phyloP scores from a whole-genome alignment of 2,797 vertebrate genomes.

The Crenuchus spilurus region DNA sequence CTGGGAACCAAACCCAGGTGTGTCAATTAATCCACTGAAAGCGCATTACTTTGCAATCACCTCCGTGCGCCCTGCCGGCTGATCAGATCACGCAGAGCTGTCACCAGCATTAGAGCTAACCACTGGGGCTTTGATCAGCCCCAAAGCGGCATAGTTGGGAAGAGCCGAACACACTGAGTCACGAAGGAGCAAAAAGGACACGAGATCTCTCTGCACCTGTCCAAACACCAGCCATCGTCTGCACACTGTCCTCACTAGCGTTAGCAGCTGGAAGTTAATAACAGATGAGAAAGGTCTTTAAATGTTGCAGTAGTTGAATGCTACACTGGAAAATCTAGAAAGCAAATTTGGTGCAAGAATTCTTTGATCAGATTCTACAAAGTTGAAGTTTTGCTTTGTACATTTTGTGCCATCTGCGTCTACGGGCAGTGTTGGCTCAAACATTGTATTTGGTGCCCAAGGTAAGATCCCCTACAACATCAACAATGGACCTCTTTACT shows the following conservation, averaged over 20 bases:
- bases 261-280: conserved; percentile 15
- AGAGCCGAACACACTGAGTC: conserved; percentile 65
- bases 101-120: conserved; percentile 64
- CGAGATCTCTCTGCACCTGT: conserved; percentile 72
- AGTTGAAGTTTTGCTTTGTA: too few relatives aligned
- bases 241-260: not conserved
- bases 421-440: not conserved
- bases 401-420: too few relatives aligned
- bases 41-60: conserved; percentile 62
- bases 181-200: conserved; percentile 51
- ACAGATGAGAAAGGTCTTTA: not conserved
- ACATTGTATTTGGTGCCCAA: not conserved
- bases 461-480: too few relatives aligned
- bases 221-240: conserved; percentile 66
- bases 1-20: conserved; percentile 78
- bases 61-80: conserved; percentile 57
- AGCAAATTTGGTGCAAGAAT: not conserved
- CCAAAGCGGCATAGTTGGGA: conserved; percentile 65
- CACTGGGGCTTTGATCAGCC: conserved; percentile 74
- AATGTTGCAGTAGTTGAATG: not conserved
- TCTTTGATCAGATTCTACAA: conserved; percentile 21
- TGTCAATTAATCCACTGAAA: conserved; percentile 74
- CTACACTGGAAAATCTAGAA: not conserved
- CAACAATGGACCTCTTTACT: too few relatives aligned
- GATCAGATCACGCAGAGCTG: conserved; percentile 63